Conservation (phyloP, 2,113 vertebrate species). For the Microcebus griseorufus region DNA sequence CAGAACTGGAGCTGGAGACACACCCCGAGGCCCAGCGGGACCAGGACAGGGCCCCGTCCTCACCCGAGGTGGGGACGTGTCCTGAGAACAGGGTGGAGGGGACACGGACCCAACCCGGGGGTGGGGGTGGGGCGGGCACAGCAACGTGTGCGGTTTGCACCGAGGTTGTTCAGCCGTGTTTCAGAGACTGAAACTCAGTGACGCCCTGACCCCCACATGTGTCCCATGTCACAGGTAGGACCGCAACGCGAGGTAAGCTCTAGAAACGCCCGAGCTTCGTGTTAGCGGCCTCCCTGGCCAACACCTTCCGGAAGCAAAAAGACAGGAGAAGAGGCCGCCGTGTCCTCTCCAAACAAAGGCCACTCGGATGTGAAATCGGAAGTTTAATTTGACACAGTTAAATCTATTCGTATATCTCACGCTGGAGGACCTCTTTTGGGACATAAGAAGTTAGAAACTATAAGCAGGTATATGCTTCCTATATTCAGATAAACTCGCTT, state of each 20-base stretch:
- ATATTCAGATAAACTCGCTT: conserved; percentile 57
- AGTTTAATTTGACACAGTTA: conserved; percentile 67
- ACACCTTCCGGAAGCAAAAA: background rate
- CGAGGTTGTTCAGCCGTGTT: conserved; percentile 24
- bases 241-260: conserved; percentile 15
- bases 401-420: conserved; percentile 56
- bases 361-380: conserved; percentile 57
- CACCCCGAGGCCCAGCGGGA: no score
- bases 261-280: background rate
- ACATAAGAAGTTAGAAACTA: conserved; percentile 34
- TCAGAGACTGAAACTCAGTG: conserved; percentile 63
- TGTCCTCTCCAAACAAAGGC: conserved; percentile 55
- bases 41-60: fast-evolving
- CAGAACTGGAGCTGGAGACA: no score
- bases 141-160: conserved; percentile 3
- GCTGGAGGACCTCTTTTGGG: background rate
- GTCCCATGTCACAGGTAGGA: no score
- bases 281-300: background rate
- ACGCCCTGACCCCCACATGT: conserved; percentile 58
- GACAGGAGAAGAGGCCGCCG: background rate
- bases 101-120: background rate
- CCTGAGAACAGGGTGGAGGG: background rate
- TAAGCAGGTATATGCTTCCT: conserved; percentile 27
- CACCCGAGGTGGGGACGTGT: background rate
- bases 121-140: background rate